phyloP scores from a whole-genome alignment of 2,888 invertebrate genomes.

The Hydrotaea diabolus region DNA sequence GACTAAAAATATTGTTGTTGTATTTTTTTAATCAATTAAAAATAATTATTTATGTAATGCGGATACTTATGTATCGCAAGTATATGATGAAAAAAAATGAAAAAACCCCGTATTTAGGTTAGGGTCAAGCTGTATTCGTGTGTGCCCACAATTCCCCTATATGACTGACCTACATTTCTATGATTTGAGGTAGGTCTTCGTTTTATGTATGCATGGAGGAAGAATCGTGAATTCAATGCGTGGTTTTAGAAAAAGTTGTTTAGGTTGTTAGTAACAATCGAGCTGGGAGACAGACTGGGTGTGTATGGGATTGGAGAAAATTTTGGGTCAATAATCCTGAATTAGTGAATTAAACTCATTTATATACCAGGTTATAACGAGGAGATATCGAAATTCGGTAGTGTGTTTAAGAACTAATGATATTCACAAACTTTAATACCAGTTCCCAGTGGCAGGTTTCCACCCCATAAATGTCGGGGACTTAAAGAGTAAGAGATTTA shows the following conservation, averaged over 20 bases:
- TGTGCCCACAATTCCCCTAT: slow-evolving; percentile 13
- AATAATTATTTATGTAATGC: slow-evolving; percentile 53
- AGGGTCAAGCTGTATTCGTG: slow-evolving; percentile 44
- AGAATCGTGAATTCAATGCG: too few species aligned
- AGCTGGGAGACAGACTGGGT: too few species aligned
- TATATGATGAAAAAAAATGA: slow-evolving; percentile 4
- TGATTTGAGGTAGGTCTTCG: slow-evolving; percentile 13
- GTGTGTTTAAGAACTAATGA: too few species aligned
- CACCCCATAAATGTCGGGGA: too few species aligned
- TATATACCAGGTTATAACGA: too few species aligned
- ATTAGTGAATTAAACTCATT: too few species aligned
- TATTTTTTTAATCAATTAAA: slow-evolving; percentile 32
- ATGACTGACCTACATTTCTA: slow-evolving; percentile 28
- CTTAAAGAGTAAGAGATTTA: too few species aligned
- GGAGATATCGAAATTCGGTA: too few species aligned
- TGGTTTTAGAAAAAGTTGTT: background rate
- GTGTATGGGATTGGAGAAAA: too few species aligned
- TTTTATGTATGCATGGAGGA: background rate
- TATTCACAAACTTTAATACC: too few species aligned
- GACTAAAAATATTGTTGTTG: slow-evolving; percentile 29
- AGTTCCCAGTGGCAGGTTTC: too few species aligned
- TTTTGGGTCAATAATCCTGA: too few species aligned
- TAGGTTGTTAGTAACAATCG: background rate
- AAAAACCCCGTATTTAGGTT: slow-evolving; percentile 56
- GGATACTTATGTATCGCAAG: background rate